Evolutionary conservation across 2,113 vertebrate genomes (phyloP), one percentile per base, ranked within the genome.

Genomic region (Aptenodytes patagonicus): DNA sequence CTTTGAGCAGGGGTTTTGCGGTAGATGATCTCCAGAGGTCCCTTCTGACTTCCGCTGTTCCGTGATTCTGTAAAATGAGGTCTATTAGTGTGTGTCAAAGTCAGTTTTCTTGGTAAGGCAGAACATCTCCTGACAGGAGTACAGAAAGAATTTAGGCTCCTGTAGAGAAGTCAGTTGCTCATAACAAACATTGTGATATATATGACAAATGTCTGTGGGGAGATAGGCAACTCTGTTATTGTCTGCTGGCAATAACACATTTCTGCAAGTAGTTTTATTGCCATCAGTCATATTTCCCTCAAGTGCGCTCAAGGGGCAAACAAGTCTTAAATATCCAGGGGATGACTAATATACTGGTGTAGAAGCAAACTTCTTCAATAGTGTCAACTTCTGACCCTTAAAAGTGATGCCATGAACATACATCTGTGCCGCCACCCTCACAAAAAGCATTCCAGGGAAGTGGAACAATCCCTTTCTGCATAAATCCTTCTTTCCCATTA

Each of bases 211-310:
- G 54, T 62, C 94, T 83, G 58, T 88, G 64, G 86, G 85, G 86
- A 89, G 79, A 31, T 13, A 61, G 79, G 31, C 78, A 93, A 40
- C 76, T 87, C 82, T 54, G 40, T 86, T 95, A 92, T 3, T 86
- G 60, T 86, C 85, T 95, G 75, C 86, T 90, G 90, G 90, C 94
- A 97, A 70, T 77, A 95, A 83, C 58, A 69, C 21, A 11, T 49
- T 83, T 72, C 87, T 95, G 70, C 58, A 49, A 47, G 65, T 10
- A 57, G 62, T 83, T 96, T 95, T 92, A 86, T 77, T 92, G 88
- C 71, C 65, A 88, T 86, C 90, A 65, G 75, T 92, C 79, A 42
- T 83, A 90, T 93, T 95, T 95, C 79, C 83, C 58, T 93, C 76
- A 86, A 95, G 87, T 82, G 79, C 0, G 10, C 88, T 89, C 90